A percentile compares a stretch with the other conserved stretches of the same genome.
phyloP scores from a whole-genome alignment of 2,797 vertebrate species.

The Myripristis jacobus region DNA sequence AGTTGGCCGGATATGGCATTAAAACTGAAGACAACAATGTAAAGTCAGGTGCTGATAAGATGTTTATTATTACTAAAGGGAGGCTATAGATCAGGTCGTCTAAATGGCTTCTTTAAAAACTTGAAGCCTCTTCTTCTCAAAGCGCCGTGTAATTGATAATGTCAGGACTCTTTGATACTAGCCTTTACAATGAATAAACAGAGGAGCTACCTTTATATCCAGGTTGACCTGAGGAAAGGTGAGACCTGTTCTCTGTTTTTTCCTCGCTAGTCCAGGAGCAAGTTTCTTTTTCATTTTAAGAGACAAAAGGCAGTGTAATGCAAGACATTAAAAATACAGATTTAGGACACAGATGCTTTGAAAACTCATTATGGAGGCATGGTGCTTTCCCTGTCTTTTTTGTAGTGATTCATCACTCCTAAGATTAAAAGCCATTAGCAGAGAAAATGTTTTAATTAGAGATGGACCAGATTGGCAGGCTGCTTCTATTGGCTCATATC shows the following conservation, averaged over 20 bases:
- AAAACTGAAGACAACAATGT: conserved; percentile 20
- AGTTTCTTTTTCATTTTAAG: conserved; percentile 42
- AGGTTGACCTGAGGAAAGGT: conserved; percentile 57
- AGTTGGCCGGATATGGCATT: conserved; percentile 28
- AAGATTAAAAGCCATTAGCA: not conserved
- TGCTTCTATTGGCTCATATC: too few species aligned
- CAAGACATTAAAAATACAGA: not conserved
- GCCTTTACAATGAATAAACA: conserved; percentile 48
- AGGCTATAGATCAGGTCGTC: conserved; percentile 36
- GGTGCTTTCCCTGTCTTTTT: not conserved
- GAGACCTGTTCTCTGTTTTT: conserved; percentile 10
- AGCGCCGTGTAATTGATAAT: not conserved
- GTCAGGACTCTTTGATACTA: too few species aligned
- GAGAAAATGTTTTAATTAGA: too few species aligned
- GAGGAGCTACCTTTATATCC: conserved; percentile 51
- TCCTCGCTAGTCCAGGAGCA: conserved; percentile 57
- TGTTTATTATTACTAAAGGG: conserved; percentile 35
- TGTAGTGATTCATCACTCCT: not conserved
- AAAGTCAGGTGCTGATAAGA: not conserved
- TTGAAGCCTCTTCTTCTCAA: conserved; percentile 22
- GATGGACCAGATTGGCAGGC: not conserved
- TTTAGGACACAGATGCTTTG: not conserved
- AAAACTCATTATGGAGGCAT: not conserved
- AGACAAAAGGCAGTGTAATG: not conserved
- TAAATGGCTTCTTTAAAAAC: conserved; percentile 25